Evolutionary conservation across 2,797 vertebrate species (phyloP).

Genomic region (Limosa lapponica): DNA sequence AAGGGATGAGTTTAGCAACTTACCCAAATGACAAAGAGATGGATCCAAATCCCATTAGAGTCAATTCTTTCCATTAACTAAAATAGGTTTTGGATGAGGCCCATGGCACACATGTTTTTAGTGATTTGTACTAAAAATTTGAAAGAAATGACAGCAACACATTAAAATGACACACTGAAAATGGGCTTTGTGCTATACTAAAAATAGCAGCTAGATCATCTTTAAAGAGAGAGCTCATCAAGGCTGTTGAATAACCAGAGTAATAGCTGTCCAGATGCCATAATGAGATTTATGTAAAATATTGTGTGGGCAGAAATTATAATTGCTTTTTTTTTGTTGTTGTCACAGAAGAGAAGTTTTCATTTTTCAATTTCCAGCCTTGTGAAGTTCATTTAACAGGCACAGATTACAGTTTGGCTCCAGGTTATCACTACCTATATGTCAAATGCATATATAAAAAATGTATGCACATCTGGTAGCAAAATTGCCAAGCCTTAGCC

Average conservation of each 20-base stretch:
- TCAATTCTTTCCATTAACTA: background rate
- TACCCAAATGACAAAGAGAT: background rate
- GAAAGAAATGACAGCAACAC: background rate
- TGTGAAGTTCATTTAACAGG: background rate
- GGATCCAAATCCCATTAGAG: constrained; percentile 23
- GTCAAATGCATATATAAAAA: background rate
- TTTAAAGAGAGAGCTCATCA: constrained; percentile 35
- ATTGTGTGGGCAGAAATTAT: background rate
- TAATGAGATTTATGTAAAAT: constrained; percentile 59
- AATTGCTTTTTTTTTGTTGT: background rate
- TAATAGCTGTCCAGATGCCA: constrained; percentile 33
- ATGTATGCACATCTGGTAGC: background rate
- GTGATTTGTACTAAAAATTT: constrained; percentile 9
- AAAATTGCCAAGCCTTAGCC: background rate
- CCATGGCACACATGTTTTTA: background rate
- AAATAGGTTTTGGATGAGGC: background rate
- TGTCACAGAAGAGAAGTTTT: background rate
- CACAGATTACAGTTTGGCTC: background rate
- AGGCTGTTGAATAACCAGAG: background rate
- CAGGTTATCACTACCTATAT: background rate
- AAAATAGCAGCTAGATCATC: constrained; percentile 16
- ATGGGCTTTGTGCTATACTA: background rate
- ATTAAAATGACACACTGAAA: constrained; percentile 23
- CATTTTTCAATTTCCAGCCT: constrained; percentile 15
- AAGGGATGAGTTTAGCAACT: background rate